Conservation (phyloP, 2,888 invertebrate species). For the Andrena chrysosceles region DNA sequence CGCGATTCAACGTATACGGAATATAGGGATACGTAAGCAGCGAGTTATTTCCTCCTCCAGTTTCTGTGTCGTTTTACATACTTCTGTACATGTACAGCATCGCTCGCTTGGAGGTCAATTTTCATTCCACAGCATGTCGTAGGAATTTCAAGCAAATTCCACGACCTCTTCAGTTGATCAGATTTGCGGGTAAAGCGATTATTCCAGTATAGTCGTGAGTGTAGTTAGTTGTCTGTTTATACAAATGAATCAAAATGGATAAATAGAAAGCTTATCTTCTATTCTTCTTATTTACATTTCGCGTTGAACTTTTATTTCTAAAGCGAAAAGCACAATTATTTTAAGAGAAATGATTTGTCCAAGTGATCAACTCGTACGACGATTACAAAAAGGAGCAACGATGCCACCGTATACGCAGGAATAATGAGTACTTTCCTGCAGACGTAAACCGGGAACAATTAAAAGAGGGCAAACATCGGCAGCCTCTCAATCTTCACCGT, state of each 20-base stretch:
- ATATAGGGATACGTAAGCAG: background rate
- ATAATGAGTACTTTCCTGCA: background rate
- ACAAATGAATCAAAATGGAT: no score
- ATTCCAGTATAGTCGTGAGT: background rate
- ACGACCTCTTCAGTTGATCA: background rate
- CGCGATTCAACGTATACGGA: background rate
- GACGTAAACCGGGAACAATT: background rate
- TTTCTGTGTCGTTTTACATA: constrained; percentile 3
- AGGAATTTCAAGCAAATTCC: background rate
- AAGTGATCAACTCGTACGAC: background rate
- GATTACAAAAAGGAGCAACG: background rate
- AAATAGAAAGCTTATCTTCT: no score
- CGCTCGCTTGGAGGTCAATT: background rate
- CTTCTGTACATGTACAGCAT: background rate
- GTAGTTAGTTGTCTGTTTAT: no score
- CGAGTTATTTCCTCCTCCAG: constrained; percentile 20
- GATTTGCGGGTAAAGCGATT: background rate
- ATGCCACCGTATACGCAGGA: background rate
- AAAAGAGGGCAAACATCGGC: background rate
- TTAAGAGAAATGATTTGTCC: background rate
- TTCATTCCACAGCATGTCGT: background rate
- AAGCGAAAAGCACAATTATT: background rate
- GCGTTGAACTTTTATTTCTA: background rate
- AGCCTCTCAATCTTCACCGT: background rate
- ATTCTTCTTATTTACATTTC: background rate